Evolutionary conservation across 2,797 vertebrate species (phyloP).

Genomic region (Mus spretus): DNA sequence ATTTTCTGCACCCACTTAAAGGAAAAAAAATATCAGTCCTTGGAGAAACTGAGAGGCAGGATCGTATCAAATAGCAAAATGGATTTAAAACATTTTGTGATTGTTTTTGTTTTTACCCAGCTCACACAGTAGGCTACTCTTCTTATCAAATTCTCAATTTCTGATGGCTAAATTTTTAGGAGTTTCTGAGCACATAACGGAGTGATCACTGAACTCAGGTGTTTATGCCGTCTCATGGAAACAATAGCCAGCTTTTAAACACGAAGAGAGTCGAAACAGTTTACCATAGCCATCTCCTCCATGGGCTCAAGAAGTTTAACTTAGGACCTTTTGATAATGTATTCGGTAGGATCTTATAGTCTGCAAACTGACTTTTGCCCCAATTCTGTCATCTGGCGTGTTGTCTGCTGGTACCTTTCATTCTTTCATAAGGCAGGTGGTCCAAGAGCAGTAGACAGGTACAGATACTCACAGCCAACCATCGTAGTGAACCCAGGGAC

Average conservation of each 20-base stretch:
- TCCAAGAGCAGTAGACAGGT: neutral
- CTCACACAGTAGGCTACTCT: neutral
- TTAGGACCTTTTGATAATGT: conserved; percentile 75
- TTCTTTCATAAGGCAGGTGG: conserved; percentile 70
- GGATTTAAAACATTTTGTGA: conserved; percentile 29
- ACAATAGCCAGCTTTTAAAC: neutral
- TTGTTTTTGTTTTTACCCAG: neutral
- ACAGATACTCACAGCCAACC: too few relatives aligned
- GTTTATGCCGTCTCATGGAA: neutral
- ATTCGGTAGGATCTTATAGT: conserved; percentile 74
- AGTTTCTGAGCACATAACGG: conserved; percentile 17
- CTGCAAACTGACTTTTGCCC: conserved; percentile 62
- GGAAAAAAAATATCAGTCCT: neutral
- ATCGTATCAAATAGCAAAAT: neutral
- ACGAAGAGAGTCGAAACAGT: neutral
- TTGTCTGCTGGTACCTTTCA: conserved; percentile 67
- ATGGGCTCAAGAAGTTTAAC: conserved; percentile 69
- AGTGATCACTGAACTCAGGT: neutral
- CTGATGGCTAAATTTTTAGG: neutral
- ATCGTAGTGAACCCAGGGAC: too few relatives aligned
- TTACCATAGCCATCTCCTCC: neutral
- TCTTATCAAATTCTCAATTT: conserved; percentile 35
- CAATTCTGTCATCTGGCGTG: conserved; percentile 75
- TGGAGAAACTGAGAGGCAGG: neutral
- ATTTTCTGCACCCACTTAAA: conserved; percentile 23